Evolutionary conservation across 2,113 vertebrate genomes (phyloP).

Genomic region (Nansenia antarctica): DNA sequence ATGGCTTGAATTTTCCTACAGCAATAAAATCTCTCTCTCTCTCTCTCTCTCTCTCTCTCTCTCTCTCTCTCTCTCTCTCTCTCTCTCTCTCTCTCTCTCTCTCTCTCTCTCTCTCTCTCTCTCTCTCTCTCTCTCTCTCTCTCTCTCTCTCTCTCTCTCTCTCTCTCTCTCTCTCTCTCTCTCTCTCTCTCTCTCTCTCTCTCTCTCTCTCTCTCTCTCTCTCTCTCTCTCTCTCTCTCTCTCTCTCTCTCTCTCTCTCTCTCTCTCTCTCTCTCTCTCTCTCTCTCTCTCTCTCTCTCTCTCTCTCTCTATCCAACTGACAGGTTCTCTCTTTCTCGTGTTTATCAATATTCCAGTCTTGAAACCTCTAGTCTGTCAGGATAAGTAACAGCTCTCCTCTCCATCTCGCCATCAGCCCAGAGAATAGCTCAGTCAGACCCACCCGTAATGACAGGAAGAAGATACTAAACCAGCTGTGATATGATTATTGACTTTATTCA

Average conservation of each 20-base stretch:
- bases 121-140: too few species aligned
- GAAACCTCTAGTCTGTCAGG: slow-evolving; percentile 31
- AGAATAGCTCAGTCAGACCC: slow-evolving; percentile 37
- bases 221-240: slow-evolving; percentile 34
- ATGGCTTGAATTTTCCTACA: slow-evolving; percentile 45
- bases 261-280: background rate
- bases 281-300: background rate
- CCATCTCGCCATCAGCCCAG: slow-evolving; percentile 35
- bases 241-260: background rate
- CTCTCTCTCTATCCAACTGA: slow-evolving; percentile 22
- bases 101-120: too few species aligned
- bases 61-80: too few species aligned
- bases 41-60: too few species aligned
- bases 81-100: too few species aligned
- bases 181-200: too few species aligned
- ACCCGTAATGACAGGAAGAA: slow-evolving; percentile 31
- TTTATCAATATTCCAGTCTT: slow-evolving; percentile 39
- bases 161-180: too few species aligned
- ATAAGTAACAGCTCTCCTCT: slow-evolving; percentile 37
- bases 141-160: too few species aligned
- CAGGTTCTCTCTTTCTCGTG: slow-evolving; percentile 17
- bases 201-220: slow-evolving; percentile 20
- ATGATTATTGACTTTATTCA: slow-evolving; percentile 69
- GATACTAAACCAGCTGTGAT: slow-evolving; percentile 25
- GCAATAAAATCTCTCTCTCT: too few species aligned